Conservation (phyloP, 2,113 vertebrate genomes). For the Lagopus muta region DNA sequence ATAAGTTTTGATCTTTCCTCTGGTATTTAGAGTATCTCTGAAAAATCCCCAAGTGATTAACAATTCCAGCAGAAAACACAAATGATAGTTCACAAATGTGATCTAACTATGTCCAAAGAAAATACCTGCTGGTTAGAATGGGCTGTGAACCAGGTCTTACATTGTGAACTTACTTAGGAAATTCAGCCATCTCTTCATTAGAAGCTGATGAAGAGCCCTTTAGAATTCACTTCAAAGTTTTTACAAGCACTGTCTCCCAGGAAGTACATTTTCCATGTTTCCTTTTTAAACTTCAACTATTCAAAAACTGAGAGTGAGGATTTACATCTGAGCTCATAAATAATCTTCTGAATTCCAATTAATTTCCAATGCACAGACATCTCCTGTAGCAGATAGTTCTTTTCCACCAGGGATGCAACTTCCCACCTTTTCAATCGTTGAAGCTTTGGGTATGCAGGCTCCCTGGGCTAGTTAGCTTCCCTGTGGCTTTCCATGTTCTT, state of each 20-base stretch:
- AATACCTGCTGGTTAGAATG: background rate
- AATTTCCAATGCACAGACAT: slow-evolving; percentile 16
- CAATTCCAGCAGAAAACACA: background rate
- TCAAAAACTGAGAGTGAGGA: slow-evolving; percentile 58
- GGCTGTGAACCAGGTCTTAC: background rate
- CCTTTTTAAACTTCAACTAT: slow-evolving; percentile 44
- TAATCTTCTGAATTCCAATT: slow-evolving; percentile 67
- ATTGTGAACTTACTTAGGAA: background rate
- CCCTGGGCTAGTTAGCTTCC: background rate
- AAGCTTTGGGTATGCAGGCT: background rate
- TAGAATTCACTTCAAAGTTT: background rate
- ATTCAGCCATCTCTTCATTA: background rate
- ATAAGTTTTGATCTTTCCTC: background rate
- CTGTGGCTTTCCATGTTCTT: background rate
- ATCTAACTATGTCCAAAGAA: background rate
- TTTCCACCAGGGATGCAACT: background rate
- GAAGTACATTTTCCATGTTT: slow-evolving; percentile 12
- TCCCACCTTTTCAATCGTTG: background rate
- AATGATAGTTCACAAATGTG: background rate
- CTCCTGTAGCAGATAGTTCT: background rate
- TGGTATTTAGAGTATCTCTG: background rate
- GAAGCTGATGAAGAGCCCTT: background rate
- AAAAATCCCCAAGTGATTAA: background rate
- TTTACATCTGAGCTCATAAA: slow-evolving; percentile 66
- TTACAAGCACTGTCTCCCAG: slow-evolving; percentile 7